Evolutionary conservation across 2,888 invertebrate genomes (phyloP), one percentile per base, ranked within the genome.

Genomic region (Lycaena phlaeas): DNA sequence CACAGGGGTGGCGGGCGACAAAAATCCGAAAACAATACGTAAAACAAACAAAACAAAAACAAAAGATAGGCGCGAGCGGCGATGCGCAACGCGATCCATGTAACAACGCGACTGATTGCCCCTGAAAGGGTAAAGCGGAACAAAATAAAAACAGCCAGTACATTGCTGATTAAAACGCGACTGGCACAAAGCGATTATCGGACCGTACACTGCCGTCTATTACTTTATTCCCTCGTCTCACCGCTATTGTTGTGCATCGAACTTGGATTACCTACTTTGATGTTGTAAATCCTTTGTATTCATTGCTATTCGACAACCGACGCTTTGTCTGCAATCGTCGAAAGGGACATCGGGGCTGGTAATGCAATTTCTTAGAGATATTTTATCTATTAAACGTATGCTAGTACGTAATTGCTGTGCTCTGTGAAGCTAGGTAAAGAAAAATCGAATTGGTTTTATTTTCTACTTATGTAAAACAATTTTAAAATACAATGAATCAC

Each of bases 121-220:
- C 57, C 67, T 66, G 68, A 72, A 73, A 72, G 72, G 72, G 69
- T 67, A 58, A 59, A 66, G 48, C 64, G 61, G 59, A 61, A 65
- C 62, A 71, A 70, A 71, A 64, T 61, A 59, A 56, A 54, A 63
- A 45, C 43, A 48, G 18, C 30, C 46, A 41, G 42, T 46, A 63
- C 64, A 61, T 58, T 64, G 66, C 70, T 78, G 79, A 78, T 79
- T 79, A 76, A 73, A 77, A 73, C 64, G 56, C 61, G 55, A 63
- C 59, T 59, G 52, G 60, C 53, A 75, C 79, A 77, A 78, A 77
- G 79, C 74, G 76, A 75, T 75, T 74, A 73, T 66, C 70, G 69
- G 75, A 72, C 68, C 76, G 48, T 66, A 58, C 63, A 53, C 50
- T 51, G 55, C 49, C 65, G 57, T 61, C 71, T 69, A 65, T 65